A percentile compares a stretch with the other conserved stretches of the same genome.
Evolutionary conservation across 2,113 vertebrate species (phyloP).

Genomic region (Tetraodon nigroviridis): DNA sequence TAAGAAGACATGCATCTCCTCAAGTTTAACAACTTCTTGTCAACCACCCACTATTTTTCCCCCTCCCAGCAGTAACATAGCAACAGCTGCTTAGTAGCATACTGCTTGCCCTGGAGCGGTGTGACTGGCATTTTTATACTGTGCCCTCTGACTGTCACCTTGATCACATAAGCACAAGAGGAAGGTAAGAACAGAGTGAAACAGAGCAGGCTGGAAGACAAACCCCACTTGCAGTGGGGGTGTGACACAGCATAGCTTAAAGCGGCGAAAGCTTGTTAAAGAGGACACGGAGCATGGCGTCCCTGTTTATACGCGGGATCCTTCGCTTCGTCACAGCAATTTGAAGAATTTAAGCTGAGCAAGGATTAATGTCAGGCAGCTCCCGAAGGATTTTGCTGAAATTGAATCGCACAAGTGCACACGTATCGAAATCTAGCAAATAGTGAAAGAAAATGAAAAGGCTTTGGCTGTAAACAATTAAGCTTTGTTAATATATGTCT

Average conservation of each 20-base stretch:
- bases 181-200: slow-evolving; percentile 18
- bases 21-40: slow-evolving; percentile 50
- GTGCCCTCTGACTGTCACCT: slow-evolving; percentile 42
- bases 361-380: slow-evolving; percentile 42
- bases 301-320: background rate
- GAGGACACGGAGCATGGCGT: slow-evolving; percentile 8
- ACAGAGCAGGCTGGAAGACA: slow-evolving; percentile 15
- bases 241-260: background rate
- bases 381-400: slow-evolving; percentile 26
- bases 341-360: slow-evolving; percentile 9
- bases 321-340: slow-evolving; percentile 26
- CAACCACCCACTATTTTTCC: slow-evolving; percentile 13
- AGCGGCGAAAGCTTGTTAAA: slow-evolving; percentile 15
- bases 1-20: slow-evolving; percentile 18
- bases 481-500: background rate
- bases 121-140: slow-evolving; percentile 51
- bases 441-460: background rate
- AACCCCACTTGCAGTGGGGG: background rate
- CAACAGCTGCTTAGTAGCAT: slow-evolving; percentile 49
- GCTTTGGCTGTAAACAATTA: background rate
- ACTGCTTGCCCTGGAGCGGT: slow-evolving; percentile 37
- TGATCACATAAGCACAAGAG: slow-evolving; percentile 50
- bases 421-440: background rate
- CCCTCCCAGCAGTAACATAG: slow-evolving; percentile 40
- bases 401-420: slow-evolving; percentile 1